Evolutionary conservation across 2,113 vertebrate genomes (phyloP).

Genomic region (Neomonachus schauinslandi): DNA sequence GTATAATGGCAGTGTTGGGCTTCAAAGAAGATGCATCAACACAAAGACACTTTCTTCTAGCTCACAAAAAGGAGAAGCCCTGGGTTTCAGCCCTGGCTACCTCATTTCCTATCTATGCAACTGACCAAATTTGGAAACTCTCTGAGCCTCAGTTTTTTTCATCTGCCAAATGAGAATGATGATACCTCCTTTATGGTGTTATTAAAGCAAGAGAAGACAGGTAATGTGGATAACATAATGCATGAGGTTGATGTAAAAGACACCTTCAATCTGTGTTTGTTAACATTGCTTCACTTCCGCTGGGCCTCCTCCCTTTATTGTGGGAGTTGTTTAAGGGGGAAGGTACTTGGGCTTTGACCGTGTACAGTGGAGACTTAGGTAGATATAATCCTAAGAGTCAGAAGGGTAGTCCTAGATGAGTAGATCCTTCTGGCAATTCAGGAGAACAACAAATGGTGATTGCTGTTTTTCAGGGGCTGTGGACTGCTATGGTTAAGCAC

Average conservation of each 20-base stretch:
- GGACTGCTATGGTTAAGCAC: background rate
- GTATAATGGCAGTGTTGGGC: background rate
- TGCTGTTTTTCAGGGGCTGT: background rate
- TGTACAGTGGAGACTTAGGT: background rate
- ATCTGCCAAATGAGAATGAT: background rate
- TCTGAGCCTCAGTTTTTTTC: background rate
- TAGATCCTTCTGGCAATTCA: background rate
- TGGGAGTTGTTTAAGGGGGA: background rate
- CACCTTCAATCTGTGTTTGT: background rate
- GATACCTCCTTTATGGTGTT: background rate
- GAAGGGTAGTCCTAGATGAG: background rate
- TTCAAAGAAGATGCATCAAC: background rate
- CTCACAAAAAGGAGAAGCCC: background rate
- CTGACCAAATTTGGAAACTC: background rate
- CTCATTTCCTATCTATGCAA: background rate
- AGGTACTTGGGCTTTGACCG: background rate
- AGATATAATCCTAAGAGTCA: background rate
- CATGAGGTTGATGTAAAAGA: background rate
- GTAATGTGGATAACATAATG: background rate
- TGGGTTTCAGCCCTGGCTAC: background rate
- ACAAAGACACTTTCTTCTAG: background rate
- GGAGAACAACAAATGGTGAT: background rate
- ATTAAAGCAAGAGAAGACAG: background rate
- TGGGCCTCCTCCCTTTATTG: background rate
- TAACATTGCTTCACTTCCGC: background rate